A percentile compares a stretch with the other conserved stretches of the same genome.
These are phyloP conservation scores for Lepidocyrtoides sp. DNA, from an alignment of 2,888 invertebrate genomes.

Conservation along the genomic window DNA sequence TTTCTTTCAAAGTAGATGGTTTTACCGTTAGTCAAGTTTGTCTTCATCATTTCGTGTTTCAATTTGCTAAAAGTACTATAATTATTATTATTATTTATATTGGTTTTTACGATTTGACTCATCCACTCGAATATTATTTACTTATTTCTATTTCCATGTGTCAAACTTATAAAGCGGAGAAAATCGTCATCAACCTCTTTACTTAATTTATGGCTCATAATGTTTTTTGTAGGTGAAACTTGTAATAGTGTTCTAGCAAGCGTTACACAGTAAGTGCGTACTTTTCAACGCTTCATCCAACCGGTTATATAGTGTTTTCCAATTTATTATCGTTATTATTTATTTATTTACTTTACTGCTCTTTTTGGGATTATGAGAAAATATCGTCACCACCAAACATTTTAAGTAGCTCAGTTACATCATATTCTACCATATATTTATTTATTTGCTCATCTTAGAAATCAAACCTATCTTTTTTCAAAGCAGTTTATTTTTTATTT, in stretches of 20 bases:
- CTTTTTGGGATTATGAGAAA: slow-evolving; percentile 23
- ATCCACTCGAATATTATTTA: slow-evolving; percentile 13
- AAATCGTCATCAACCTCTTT: not conserved
- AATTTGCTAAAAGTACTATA: not conserved
- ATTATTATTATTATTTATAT: not conserved
- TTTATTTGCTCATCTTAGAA: slow-evolving; percentile 8
- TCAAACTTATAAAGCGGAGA: slow-evolving; percentile 27
- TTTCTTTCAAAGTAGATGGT: not conserved
- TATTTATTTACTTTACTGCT: not conserved
- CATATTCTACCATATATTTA: not conserved
- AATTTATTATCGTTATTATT: not conserved
- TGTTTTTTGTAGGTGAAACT: slow-evolving; percentile 26
- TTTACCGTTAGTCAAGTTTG: not conserved
- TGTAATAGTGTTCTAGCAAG: not conserved
- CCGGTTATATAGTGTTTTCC: not conserved
- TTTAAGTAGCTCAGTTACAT: slow-evolving; percentile 14
- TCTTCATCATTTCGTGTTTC: not conserved
- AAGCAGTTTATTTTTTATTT: not conserved
- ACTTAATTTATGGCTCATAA: slow-evolving; percentile 1
- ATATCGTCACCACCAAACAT: not conserved
- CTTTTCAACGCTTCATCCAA: not conserved
- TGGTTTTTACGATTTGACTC: not conserved
- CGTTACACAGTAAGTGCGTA: slow-evolving; percentile 36
- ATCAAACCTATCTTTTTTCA: slow-evolving; percentile 1
- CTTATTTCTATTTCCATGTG: slow-evolving; percentile 3